Conservation (phyloP, 2,113 vertebrate species). For the Ia io region DNA sequence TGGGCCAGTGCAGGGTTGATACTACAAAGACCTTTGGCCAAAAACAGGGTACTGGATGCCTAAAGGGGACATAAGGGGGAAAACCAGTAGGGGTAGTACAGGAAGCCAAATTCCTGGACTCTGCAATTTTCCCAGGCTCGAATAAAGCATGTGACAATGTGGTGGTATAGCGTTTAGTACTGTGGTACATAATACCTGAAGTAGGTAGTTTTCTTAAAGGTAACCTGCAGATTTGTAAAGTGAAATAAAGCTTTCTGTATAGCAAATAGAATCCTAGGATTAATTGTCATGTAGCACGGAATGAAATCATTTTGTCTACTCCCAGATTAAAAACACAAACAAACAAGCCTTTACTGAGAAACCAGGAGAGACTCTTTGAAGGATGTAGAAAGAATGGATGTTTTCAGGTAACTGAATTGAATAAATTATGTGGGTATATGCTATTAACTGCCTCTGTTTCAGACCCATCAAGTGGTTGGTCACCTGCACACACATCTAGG, state of each 20-base stretch:
- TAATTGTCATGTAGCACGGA: not conserved
- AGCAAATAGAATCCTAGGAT: not conserved
- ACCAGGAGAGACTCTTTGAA: not conserved
- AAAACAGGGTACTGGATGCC: not conserved
- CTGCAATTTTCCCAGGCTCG: not conserved
- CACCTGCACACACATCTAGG: not conserved
- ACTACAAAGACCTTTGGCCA: not conserved
- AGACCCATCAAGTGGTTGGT: not conserved
- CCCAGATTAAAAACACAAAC: conserved; percentile 5
- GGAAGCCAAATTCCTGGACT: not conserved
- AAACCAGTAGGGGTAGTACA: not conserved
- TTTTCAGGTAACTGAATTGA: conserved; percentile 4
- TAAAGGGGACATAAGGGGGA: not conserved
- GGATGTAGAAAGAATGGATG: not conserved
- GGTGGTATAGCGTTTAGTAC: not conserved
- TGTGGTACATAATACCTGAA: not conserved
- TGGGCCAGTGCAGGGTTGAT: not conserved
- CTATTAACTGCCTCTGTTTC: not conserved
- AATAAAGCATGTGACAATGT: not conserved
- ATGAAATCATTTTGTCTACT: not conserved
- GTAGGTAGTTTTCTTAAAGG: not conserved
- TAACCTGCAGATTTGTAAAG: not conserved
- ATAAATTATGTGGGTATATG: not conserved
- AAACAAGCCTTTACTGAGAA: not conserved
- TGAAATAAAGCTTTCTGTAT: not conserved